A percentile compares a stretch with the other conserved stretches of the same genome.
Conservation (phyloP, 1,140 invertebrate genomes). For the Dinoponera quadriceps region DNA sequence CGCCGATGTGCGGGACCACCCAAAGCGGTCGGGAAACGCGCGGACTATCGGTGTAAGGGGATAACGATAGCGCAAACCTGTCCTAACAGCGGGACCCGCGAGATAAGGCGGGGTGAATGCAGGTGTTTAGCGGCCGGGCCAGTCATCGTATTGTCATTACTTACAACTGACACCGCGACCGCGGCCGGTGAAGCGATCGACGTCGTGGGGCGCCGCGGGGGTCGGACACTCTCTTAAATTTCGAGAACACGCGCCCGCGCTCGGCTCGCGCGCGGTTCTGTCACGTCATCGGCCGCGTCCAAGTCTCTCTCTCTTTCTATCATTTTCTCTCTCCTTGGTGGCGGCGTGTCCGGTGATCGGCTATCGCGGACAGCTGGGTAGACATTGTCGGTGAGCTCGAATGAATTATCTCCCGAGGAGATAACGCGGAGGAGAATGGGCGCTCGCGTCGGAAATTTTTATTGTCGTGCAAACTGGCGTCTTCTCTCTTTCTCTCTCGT, state of each 20-base stretch:
- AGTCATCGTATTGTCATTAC: conserved; percentile 85
- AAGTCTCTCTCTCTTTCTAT: not conserved
- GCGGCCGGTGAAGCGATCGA: conserved; percentile 44
- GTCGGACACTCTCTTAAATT: conserved; percentile 66
- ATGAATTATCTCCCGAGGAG: conserved; percentile 16
- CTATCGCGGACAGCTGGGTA: not conserved
- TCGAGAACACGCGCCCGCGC: conserved; percentile 40
- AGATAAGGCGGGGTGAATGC: conserved; percentile 81
- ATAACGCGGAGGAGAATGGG: not conserved
- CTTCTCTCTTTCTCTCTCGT: too few relatives aligned
- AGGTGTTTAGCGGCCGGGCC: conserved; percentile 81
- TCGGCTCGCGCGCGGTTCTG: conserved; percentile 40
- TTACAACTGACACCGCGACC: conserved; percentile 75
- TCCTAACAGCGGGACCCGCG: conserved; percentile 78
- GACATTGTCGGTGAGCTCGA: not conserved
- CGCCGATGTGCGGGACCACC: conserved; percentile 75
- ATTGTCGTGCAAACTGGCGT: not conserved
- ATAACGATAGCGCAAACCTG: conserved; percentile 77
- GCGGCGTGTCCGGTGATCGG: not conserved
- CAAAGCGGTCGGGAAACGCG: conserved; percentile 67
- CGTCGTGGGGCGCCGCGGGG: conserved; percentile 58
- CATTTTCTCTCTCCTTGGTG: too few relatives aligned
- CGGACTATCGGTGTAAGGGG: conserved; percentile 42
- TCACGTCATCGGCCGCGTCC: conserved; percentile 41
- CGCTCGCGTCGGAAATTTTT: not conserved